Conservation (phyloP, 2,888 invertebrate species). For the Linnaemya vulpina region DNA sequence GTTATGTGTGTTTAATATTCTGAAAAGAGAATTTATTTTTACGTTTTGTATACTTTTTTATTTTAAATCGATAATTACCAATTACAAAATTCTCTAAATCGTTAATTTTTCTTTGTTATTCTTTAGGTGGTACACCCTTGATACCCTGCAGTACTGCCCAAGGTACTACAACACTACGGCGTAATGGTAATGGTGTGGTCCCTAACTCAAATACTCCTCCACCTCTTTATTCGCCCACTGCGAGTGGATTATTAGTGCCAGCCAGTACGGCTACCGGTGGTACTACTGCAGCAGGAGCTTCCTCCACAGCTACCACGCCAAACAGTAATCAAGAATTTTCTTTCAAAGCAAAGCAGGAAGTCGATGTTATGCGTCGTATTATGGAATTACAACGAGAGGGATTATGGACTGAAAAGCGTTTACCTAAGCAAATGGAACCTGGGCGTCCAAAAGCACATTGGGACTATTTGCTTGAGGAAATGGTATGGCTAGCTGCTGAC, state of each 20-base stretch:
- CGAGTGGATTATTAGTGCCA: constrained; percentile 68
- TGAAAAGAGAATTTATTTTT: constrained; percentile 18
- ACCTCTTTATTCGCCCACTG: constrained; percentile 67
- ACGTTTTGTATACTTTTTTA: constrained; percentile 1
- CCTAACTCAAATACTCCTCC: constrained; percentile 66
- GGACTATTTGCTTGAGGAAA: constrained; percentile 99
- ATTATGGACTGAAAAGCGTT: constrained; percentile 95
- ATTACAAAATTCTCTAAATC: constrained; percentile 26
- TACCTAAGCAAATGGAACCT: constrained; percentile 96
- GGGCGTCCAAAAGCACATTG: constrained; percentile 96
- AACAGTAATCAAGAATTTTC: constrained; percentile 86
- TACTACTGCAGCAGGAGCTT: constrained; percentile 76
- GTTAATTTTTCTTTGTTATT: constrained; percentile 63
- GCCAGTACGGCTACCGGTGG: constrained; percentile 55
- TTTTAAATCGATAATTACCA: constrained; percentile 15
- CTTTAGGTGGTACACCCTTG: constrained; percentile 84
- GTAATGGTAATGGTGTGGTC: constrained; percentile 74
- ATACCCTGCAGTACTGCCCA: constrained; percentile 80
- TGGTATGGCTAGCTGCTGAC: constrained; percentile 99
- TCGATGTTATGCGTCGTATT: constrained; percentile 96
- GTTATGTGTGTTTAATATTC: constrained; percentile 54
- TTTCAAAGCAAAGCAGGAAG: constrained; percentile 94
- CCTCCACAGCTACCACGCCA: constrained; percentile 63
- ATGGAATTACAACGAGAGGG: constrained; percentile 96
- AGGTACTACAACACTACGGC: constrained; percentile 76